Percentiles rank a stretch among this genome's conserved stretches.
These are phyloP conservation scores for Harpalus rufipes DNA, from an alignment of 2,888 invertebrate genomes.

Conservation along the genomic window DNA sequence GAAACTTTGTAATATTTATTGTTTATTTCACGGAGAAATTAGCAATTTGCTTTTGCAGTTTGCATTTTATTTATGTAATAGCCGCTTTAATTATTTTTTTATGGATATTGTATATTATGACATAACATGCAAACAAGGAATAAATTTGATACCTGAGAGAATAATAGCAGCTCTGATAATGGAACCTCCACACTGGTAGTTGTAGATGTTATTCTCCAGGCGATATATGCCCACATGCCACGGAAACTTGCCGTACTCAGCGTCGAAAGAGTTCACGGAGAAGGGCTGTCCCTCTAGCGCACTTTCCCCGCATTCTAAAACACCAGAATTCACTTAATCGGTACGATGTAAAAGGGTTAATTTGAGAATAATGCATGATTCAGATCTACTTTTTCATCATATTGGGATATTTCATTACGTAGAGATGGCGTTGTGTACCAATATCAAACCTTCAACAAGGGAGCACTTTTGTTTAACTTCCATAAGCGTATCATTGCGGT, in stretches of 20 bases:
- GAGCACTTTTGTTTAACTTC: too few species aligned
- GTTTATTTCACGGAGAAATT: too few species aligned
- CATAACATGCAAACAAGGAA: background rate
- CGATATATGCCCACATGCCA: slow-evolving; percentile 11
- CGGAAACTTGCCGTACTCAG: background rate
- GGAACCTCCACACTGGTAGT: background rate
- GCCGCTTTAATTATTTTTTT: too few species aligned
- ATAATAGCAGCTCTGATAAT: background rate
- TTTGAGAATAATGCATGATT: too few species aligned
- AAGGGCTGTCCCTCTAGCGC: background rate
- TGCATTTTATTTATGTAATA: too few species aligned
- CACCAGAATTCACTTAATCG: background rate
- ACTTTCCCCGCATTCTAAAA: background rate
- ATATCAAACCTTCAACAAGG: too few species aligned
- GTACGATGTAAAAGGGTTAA: too few species aligned
- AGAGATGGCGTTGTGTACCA: too few species aligned
- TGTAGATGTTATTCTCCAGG: background rate
- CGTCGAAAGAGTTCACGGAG: background rate
- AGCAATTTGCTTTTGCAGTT: too few species aligned
- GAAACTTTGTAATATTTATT: too few species aligned
- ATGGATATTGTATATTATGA: background rate
- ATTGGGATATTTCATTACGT: background rate
- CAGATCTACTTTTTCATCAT: background rate
- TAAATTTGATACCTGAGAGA: background rate
- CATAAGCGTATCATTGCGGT: too few species aligned